phyloP scores from a whole-genome alignment of 1,140 invertebrate species.

The Penaeus vannamei region DNA sequence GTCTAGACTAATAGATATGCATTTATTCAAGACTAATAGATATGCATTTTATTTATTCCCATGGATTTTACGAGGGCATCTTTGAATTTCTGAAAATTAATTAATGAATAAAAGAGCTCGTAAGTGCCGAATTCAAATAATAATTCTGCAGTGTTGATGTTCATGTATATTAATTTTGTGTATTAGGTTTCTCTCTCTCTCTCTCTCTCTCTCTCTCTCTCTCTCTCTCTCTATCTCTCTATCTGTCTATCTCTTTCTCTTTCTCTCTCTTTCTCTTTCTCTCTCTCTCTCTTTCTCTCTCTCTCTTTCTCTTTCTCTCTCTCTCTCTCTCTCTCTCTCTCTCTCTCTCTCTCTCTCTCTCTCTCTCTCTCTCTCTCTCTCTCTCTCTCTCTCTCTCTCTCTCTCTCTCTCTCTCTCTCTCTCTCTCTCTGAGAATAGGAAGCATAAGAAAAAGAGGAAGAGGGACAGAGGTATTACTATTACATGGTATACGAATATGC shows the following conservation, averaged over 20 bases:
- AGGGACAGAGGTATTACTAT: too few relatives aligned
- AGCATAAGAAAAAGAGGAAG: not conserved
- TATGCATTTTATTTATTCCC: too few relatives aligned
- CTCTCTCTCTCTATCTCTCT: not conserved
- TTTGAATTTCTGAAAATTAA: too few relatives aligned
- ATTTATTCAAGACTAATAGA: too few relatives aligned
- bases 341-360: slow-evolving; percentile 31
- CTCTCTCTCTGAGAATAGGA: slow-evolving; percentile 7
- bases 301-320: not conserved
- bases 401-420: slow-evolving; percentile 42
- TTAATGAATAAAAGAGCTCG: too few relatives aligned
- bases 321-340: not conserved
- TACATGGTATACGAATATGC: too few relatives aligned
- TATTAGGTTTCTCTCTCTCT: not conserved
- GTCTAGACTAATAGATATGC: too few relatives aligned
- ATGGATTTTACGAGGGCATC: too few relatives aligned
- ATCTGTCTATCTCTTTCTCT: not conserved
- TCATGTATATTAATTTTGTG: too few relatives aligned
- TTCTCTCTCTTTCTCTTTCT: not conserved
- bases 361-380: slow-evolving; percentile 41
- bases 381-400: slow-evolving; percentile 35
- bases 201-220: not conserved
- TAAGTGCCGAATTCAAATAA: too few relatives aligned
- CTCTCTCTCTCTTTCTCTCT: slow-evolving; percentile 19
- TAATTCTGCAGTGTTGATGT: too few relatives aligned